Conservation (phyloP, 2,797 vertebrate species). For the Cyprinella venusta region DNA sequence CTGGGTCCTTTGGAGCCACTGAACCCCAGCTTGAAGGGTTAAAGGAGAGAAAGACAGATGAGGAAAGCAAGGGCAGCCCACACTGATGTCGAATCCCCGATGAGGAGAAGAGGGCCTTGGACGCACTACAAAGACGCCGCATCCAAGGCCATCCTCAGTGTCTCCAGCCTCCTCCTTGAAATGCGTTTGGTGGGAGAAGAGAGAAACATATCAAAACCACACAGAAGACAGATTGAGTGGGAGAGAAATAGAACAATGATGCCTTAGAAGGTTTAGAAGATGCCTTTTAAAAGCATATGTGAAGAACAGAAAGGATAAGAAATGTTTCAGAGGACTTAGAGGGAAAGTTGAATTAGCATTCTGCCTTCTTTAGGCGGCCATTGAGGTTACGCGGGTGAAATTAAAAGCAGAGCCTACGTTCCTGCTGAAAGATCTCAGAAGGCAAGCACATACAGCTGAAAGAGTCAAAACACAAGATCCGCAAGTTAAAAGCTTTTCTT, state of each 20-base stretch:
- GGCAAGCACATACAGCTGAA: conserved; percentile 42
- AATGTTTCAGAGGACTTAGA: conserved; percentile 36
- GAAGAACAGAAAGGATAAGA: conserved; percentile 38
- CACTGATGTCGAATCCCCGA: conserved; percentile 69
- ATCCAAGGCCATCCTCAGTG: conserved; percentile 53
- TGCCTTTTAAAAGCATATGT: conserved; percentile 49
- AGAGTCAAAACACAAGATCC: conserved; percentile 49
- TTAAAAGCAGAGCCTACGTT: conserved; percentile 49
- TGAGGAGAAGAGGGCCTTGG: conserved; percentile 57
- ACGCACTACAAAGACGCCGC: conserved; percentile 59
- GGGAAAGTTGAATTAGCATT: conserved; percentile 54
- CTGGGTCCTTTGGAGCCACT: conserved; percentile 68
- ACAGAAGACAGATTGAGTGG: conserved; percentile 42
- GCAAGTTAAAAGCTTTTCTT: conserved; percentile 51
- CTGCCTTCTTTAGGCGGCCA: conserved; percentile 41
- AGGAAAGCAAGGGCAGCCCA: conserved; percentile 60
- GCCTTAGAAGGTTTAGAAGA: conserved; percentile 43
- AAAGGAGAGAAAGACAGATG: conserved; percentile 66
- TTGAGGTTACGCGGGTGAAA: conserved; percentile 49
- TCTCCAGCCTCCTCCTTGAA: conserved; percentile 26
- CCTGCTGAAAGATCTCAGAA: conserved; percentile 51
- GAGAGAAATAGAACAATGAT: conserved; percentile 38
- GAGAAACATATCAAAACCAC: conserved; percentile 51
- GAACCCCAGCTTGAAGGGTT: conserved; percentile 76
- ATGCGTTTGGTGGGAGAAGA: conserved; percentile 48